A percentile compares a stretch with the other conserved stretches of the same genome.
Conservation (phyloP, 2,113 vertebrate species). For the Hemicordylus capensis region DNA sequence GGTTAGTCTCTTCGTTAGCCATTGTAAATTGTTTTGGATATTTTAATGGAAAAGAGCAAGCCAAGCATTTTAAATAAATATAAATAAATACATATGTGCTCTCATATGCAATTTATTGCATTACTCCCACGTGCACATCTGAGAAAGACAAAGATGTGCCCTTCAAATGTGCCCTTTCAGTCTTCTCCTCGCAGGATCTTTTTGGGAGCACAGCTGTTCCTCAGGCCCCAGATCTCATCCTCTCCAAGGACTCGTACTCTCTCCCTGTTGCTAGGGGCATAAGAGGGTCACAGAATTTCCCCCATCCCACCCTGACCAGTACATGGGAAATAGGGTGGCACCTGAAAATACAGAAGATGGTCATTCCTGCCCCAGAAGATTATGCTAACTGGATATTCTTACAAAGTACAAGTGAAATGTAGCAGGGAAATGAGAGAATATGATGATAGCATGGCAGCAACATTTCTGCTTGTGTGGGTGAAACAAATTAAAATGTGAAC, state of each 20-base stretch:
- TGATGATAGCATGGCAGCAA: too few relatives aligned
- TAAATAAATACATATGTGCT: too few relatives aligned
- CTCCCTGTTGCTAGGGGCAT: neutral
- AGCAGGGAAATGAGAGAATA: neutral
- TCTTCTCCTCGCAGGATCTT: neutral
- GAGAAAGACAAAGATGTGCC: neutral
- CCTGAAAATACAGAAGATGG: neutral
- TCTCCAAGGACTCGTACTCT: neutral
- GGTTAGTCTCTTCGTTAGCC: too few relatives aligned
- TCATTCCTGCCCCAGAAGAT: neutral
- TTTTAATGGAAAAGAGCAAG: too few relatives aligned
- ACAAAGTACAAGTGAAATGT: neutral
- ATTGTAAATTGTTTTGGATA: too few relatives aligned
- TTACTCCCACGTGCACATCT: neutral
- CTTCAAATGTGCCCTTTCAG: too few relatives aligned
- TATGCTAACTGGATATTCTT: neutral
- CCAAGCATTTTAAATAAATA: too few relatives aligned
- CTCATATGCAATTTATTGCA: neutral
- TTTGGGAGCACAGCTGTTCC: neutral
- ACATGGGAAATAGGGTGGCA: neutral
- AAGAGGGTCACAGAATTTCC: neutral
- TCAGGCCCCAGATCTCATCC: neutral
- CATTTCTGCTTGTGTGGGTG: too few relatives aligned
- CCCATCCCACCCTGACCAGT: neutral
- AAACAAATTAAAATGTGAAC: neutral